Evolutionary conservation across 2,113 vertebrate genomes (phyloP).

Genomic region (Mystacornis crossleyi): DNA sequence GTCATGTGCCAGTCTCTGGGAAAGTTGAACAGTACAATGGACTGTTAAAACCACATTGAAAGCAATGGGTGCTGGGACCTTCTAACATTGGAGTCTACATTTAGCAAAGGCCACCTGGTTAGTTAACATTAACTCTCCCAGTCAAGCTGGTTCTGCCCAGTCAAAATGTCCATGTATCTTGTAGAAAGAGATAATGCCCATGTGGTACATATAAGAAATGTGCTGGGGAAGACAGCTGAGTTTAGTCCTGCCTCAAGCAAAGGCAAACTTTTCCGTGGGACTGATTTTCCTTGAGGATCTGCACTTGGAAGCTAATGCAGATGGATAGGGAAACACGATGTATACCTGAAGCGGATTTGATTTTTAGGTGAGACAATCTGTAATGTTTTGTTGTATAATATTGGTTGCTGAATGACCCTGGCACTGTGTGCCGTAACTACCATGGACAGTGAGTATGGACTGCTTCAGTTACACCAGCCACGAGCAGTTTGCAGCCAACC

Average conservation of each 20-base stretch:
- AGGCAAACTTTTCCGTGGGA: neutral
- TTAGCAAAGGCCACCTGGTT: neutral
- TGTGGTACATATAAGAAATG: neutral
- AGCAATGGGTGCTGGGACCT: neutral
- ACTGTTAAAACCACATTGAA: neutral
- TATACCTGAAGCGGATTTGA: neutral
- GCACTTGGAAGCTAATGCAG: neutral
- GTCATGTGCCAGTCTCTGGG: neutral
- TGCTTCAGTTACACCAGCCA: no score
- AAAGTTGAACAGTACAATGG: neutral
- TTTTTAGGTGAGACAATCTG: neutral
- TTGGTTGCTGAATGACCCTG: no score
- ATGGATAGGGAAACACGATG: neutral
- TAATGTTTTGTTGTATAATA: neutral
- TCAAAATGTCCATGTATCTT: neutral
- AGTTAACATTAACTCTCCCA: neutral
- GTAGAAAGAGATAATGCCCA: neutral
- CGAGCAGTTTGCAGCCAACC: no score
- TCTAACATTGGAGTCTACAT: neutral
- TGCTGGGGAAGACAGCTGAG: neutral
- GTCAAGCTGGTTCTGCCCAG: neutral
- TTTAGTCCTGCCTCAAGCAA: neutral
- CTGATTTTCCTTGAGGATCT: neutral
- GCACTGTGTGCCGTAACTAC: no score
- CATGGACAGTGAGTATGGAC: no score